Evolutionary conservation across 2,797 vertebrate genomes (phyloP).

Genomic region (Aotus griseimembra): DNA sequence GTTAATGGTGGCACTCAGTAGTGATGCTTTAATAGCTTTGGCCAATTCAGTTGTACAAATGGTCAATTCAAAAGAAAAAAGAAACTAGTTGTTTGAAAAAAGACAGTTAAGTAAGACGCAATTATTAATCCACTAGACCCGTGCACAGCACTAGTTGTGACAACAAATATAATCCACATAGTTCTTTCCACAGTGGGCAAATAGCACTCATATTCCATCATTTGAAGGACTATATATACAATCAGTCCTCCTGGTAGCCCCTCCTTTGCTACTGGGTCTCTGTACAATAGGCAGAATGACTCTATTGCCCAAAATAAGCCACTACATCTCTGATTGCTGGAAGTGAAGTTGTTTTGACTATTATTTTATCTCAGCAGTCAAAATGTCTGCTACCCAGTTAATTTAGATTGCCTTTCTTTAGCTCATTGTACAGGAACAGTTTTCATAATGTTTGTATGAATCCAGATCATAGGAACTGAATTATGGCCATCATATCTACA

Average conservation of each 20-base stretch:
- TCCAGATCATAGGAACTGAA: background rate
- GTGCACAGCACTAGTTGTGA: background rate
- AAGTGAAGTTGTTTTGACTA: background rate
- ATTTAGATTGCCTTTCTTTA: background rate
- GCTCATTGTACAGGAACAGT: background rate
- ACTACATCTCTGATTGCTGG: background rate
- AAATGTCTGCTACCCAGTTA: background rate
- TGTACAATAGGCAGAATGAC: background rate
- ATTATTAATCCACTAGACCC: background rate
- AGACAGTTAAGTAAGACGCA: background rate
- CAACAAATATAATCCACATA: background rate
- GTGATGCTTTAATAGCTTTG: background rate
- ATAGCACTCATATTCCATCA: background rate
- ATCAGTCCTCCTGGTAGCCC: background rate
- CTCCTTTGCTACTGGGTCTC: background rate
- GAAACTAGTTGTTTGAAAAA: background rate
- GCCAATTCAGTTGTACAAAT: background rate
- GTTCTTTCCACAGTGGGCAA: background rate
- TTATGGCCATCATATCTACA: background rate
- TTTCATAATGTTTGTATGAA: conserved; percentile 44
- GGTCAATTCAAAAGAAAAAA: background rate
- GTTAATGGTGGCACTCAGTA: background rate
- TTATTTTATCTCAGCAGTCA: background rate
- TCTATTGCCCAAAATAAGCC: background rate
- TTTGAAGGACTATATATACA: background rate